Conservation (phyloP, 2,113 vertebrate species). For the Glaucomys volans region DNA sequence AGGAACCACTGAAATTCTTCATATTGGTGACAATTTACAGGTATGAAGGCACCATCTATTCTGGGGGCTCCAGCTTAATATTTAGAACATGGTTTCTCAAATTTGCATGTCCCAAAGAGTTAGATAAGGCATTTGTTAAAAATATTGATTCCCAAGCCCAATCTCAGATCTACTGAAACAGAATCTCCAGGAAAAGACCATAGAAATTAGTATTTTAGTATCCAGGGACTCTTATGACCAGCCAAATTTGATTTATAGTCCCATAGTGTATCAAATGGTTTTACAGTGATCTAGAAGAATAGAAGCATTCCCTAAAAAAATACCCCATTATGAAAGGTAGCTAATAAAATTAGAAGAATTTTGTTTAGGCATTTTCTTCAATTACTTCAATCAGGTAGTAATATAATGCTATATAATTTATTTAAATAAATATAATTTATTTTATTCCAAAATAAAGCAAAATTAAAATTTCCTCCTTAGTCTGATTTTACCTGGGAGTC, state of each 20-base stretch:
- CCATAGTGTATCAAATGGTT: slow-evolving; percentile 16
- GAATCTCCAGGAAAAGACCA: slow-evolving; percentile 29
- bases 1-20: neutral
- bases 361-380: slow-evolving; percentile 45
- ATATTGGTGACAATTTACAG: neutral
- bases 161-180: slow-evolving; percentile 47
- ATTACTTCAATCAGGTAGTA: neutral
- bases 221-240: neutral
- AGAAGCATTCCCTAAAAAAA: slow-evolving; percentile 33
- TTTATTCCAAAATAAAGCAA: slow-evolving; percentile 43
- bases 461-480: slow-evolving; percentile 24
- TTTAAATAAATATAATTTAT: too few species aligned
- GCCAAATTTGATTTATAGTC: neutral
- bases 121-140: slow-evolving; percentile 35
- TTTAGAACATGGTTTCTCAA: slow-evolving; percentile 48
- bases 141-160: neutral
- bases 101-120: slow-evolving; percentile 29
- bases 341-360: neutral
- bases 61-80: neutral
- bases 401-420: too few species aligned
- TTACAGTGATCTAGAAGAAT: slow-evolving; percentile 12
- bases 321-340: slow-evolving; percentile 24
- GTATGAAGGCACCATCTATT: slow-evolving; percentile 27
- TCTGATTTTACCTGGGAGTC: slow-evolving; percentile 19
- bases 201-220: slow-evolving; percentile 19